These are phyloP conservation scores for Menidia menidia DNA, from an alignment of 2,797 vertebrate species.

Conservation along the genomic window DNA sequence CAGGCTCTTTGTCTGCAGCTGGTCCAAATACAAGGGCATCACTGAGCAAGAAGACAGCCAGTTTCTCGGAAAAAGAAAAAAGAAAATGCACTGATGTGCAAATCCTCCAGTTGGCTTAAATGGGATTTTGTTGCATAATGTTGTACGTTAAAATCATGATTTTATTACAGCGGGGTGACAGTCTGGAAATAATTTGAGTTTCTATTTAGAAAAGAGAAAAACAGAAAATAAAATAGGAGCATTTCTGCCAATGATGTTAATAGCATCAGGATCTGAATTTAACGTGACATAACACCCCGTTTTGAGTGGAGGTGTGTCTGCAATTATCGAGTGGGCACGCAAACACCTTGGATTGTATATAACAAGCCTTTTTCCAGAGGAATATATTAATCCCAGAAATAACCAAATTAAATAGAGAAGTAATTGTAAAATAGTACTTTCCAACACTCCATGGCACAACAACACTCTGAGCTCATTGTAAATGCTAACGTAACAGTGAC, in stretches of 20 bases:
- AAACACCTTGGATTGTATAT: slow-evolving; percentile 53
- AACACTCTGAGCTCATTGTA: slow-evolving; percentile 12
- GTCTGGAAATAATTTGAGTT: too few species aligned
- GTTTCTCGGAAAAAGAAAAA: slow-evolving; percentile 13
- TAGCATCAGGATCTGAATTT: slow-evolving; percentile 1
- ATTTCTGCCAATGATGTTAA: background rate
- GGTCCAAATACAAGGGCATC: slow-evolving; percentile 56
- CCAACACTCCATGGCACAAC: slow-evolving; percentile 11
- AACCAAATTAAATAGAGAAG: slow-evolving; percentile 7
- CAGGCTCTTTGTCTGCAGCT: slow-evolving; percentile 46
- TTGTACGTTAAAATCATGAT: too few species aligned
- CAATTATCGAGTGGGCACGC: slow-evolving; percentile 35
- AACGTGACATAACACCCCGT: slow-evolving; percentile 4
- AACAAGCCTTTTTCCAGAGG: slow-evolving; percentile 28
- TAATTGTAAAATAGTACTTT: slow-evolving; percentile 17
- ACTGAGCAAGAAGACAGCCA: slow-evolving; percentile 39
- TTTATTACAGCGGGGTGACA: too few species aligned
- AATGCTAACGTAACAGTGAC: slow-evolving; percentile 13
- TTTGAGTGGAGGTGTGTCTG: slow-evolving; percentile 23
- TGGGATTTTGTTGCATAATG: background rate
- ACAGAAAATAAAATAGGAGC: background rate
- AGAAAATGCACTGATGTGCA: background rate
- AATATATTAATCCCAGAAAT: slow-evolving; percentile 26
- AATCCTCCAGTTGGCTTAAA: too few species aligned
- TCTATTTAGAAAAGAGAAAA: background rate